Evolutionary conservation across 2,888 invertebrate genomes (phyloP).

Genomic region (Epiblema foenella): DNA sequence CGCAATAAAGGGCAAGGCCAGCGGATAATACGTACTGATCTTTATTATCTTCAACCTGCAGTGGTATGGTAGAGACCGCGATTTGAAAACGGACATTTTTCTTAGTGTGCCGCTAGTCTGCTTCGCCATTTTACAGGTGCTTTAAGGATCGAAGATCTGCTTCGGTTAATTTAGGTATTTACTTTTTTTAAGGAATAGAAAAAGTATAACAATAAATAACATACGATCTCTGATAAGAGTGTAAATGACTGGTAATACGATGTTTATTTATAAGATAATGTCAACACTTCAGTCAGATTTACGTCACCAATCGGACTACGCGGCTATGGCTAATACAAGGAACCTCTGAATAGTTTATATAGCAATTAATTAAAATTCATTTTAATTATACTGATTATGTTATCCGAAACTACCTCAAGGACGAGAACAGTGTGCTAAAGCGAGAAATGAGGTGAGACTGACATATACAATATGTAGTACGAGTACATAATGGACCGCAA

Average conservation of each 20-base stretch:
- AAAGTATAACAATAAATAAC: not conserved
- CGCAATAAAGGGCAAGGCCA: conserved; percentile 40
- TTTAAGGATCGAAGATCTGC: not conserved
- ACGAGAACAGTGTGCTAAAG: not conserved
- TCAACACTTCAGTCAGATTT: not conserved
- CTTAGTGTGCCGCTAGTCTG: not conserved
- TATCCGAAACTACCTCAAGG: too few relatives aligned
- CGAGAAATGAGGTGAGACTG: not conserved
- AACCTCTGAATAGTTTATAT: not conserved
- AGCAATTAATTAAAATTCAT: not conserved
- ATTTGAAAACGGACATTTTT: conserved; percentile 7
- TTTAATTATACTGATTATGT: too few relatives aligned
- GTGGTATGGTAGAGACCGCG: conserved; percentile 1
- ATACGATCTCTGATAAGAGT: too few relatives aligned
- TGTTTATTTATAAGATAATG: not conserved
- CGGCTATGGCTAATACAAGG: not conserved
- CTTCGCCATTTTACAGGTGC: not conserved
- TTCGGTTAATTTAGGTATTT: not conserved
- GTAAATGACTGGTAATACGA: too few relatives aligned
- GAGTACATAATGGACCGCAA: not conserved
- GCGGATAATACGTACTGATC: conserved; percentile 20
- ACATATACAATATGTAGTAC: not conserved
- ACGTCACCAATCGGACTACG: conserved; percentile 6
- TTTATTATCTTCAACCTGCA: conserved; percentile 28
- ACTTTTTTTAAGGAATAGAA: not conserved